Base-by-base conservation (phyloP, 2,113 vertebrate genomes). In the Takifugu flavidus region DNA sequence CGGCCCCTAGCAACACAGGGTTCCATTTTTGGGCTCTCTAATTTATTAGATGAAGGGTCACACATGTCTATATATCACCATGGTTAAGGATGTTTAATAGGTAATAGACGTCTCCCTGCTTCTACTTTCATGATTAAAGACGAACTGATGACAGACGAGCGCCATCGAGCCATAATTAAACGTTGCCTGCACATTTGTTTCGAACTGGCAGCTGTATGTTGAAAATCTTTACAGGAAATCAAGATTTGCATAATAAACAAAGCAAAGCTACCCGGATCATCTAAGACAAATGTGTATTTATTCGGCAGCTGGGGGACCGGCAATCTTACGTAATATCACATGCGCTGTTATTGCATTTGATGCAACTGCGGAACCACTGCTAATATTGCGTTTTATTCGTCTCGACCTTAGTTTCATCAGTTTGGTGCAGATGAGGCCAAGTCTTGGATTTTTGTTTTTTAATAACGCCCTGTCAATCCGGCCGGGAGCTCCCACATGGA, bases 391-490 rank as follows among this genome's bases (percentile, higher is more conserved):
- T 87, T 88, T 86, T 82, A 89, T 87, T 85, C 65, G 68, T 79
- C 77, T 56, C 77, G 76, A 74, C 70, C 77, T 72, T 4, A 68
- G 75, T 86, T 90, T 88, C 84, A 89, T 90, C 84, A 82, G 79
- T 86, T 86, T 69, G 47, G 83, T 72, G 82, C 88, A 91, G 87
- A 90, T 90, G 89, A 62, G 88, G 77, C 88, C 87, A 62, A 76
- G 70, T 82, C 82, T 79, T 82, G 78, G 79, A 59, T 87, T 1
- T 39, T 39, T 39, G 20, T 31, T 89, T 87, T 90, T 90, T 91
- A 91, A 92, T 91, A 92, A 87, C 73, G 39, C 70, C 75, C 88
- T 91, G 91, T 91, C 90, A 91, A 82, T 92, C 89, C 82, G 71
- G 77, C 70, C 61, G 64, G 44, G 74, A 78, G 68, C 70, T 56